Evolutionary conservation across 2,113 vertebrate genomes (phyloP).

Genomic region (Lichenostomus cassidix): DNA sequence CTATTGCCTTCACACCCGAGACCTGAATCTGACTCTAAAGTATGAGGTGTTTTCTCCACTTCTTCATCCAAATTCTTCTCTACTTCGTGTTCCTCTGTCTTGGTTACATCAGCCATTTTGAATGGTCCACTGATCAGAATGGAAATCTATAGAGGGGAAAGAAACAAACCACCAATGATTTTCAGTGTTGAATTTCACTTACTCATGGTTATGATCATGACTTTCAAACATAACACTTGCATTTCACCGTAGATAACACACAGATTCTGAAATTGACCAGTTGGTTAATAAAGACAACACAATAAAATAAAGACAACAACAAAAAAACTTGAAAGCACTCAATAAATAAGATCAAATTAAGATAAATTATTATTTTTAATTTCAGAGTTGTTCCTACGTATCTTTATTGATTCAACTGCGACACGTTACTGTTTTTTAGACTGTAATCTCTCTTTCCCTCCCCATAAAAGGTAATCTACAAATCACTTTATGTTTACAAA

Average conservation of each 20-base stretch:
- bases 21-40: constrained; percentile 26
- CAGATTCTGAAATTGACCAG: not conserved
- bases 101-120: constrained; percentile 67
- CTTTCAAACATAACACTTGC: not conserved
- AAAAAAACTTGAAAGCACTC: not conserved
- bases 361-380: not conserved
- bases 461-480: not conserved
- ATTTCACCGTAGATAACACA: not conserved
- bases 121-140: not conserved
- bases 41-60: not conserved
- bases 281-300: not conserved
- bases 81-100: constrained; percentile 30
- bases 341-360: not conserved
- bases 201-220: accelerated
- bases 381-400: not conserved
- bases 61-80: constrained; percentile 54
- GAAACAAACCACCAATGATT: not conserved
- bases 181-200: not conserved
- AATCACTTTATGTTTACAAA: not conserved
- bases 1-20: not conserved
- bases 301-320: too few relatives aligned
- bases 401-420: not conserved
- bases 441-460: not conserved
- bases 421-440: accelerated
- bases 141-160: not conserved